Conservation (phyloP, 2,888 invertebrate species). For the Chesias legatella region DNA sequence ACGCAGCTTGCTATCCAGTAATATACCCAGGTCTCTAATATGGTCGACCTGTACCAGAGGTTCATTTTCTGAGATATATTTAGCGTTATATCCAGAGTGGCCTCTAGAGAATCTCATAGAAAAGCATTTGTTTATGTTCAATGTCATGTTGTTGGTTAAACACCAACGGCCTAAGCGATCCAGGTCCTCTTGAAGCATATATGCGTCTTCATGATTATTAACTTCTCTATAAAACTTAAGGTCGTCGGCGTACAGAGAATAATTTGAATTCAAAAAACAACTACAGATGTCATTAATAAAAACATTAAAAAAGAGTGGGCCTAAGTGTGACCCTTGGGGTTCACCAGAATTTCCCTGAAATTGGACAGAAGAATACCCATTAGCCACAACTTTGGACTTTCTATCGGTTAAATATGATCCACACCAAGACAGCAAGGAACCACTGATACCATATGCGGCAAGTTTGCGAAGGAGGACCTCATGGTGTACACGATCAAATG, state of each 20-base stretch:
- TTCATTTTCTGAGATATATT: too few relatives aligned
- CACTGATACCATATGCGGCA: conserved; percentile 1
- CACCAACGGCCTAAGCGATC: not conserved
- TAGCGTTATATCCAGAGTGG: too few relatives aligned
- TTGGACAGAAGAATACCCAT: conserved; percentile 1
- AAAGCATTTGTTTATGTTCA: too few relatives aligned
- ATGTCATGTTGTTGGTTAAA: too few relatives aligned
- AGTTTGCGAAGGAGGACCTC: conserved; percentile 2
- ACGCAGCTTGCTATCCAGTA: too few relatives aligned
- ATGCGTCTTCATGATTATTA: not conserved
- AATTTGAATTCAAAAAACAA: not conserved
- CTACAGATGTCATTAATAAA: conserved; percentile 4
- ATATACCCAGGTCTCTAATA: too few relatives aligned
- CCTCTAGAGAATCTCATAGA: too few relatives aligned
- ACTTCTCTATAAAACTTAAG: not conserved
- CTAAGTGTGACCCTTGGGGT: conserved; percentile 7
- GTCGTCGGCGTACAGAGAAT: conserved; percentile 7
- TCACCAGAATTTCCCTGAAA: conserved; percentile 3
- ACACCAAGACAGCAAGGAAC: conserved; percentile 7
- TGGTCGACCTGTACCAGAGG: too few relatives aligned
- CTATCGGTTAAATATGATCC: conserved; percentile 5
- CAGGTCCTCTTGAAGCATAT: not conserved
- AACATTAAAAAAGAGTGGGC: conserved; percentile 7
- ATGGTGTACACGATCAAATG: conserved; percentile 7
- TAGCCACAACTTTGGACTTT: conserved; percentile 2